These are phyloP conservation scores for Borostomias antarcticus DNA, from an alignment of 2,797 vertebrate genomes.

Conservation along the genomic window DNA sequence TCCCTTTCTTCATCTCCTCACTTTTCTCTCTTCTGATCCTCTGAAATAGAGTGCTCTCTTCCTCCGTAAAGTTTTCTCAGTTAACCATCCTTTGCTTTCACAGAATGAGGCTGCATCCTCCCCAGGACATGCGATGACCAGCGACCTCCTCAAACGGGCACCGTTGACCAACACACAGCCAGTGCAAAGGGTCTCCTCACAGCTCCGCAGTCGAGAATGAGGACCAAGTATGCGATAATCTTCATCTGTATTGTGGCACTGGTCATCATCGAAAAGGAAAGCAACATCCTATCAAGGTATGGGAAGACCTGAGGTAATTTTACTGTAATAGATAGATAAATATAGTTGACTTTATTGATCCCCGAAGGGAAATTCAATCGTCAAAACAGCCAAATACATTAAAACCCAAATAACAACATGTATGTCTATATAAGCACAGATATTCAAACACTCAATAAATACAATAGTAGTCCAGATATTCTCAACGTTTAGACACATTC, in stretches of 20 bases:
- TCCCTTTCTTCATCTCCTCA: not conserved
- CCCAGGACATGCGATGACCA: constrained; percentile 42
- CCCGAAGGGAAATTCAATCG: too few relatives aligned
- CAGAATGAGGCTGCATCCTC: constrained; percentile 57
- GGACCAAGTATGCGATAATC: constrained; percentile 90
- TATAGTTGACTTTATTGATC: too few relatives aligned
- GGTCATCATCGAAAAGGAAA: constrained; percentile 97
- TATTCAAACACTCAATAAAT: too few relatives aligned
- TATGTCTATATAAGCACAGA: too few relatives aligned
- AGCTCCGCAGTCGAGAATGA: constrained; percentile 81
- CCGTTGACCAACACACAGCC: constrained; percentile 13
- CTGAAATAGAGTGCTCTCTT: not conserved
- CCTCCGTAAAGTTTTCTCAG: not conserved
- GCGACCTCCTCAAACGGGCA: constrained; percentile 5
- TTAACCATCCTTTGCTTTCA: constrained; percentile 15
- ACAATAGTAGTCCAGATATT: too few relatives aligned
- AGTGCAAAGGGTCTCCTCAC: constrained; percentile 46
- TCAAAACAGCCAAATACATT: too few relatives aligned
- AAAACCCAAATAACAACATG: too few relatives aligned
- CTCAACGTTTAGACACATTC: too few relatives aligned
- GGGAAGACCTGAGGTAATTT: constrained; percentile 48
- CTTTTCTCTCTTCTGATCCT: not conserved
- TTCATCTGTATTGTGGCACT: constrained; percentile 88
- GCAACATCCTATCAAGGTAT: constrained; percentile 97
- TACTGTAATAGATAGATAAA: not conserved